phyloP scores from a whole-genome alignment of 2,797 vertebrate genomes.

The Sebastes variabilis region DNA sequence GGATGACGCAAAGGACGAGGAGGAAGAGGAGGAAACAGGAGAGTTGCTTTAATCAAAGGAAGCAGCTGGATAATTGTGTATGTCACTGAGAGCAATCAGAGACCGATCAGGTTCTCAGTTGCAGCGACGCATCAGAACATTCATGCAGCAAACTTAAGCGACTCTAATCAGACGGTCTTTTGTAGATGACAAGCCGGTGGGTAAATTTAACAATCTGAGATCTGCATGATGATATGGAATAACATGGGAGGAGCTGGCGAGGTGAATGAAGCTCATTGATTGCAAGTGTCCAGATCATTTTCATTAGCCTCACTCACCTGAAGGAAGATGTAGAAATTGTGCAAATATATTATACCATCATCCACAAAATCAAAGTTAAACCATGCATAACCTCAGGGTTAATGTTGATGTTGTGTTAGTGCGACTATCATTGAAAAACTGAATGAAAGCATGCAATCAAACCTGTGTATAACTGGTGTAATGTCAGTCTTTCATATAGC shows the following conservation, averaged over 20 bases:
- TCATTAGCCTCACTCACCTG: constrained; percentile 31
- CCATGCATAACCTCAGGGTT: background rate
- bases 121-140: constrained; percentile 43
- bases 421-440: background rate
- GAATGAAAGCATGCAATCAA: background rate
- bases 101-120: constrained; percentile 37
- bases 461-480: background rate
- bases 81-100: constrained; percentile 69
- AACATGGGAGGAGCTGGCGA: constrained; percentile 18
- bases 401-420: background rate
- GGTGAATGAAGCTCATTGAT: constrained; percentile 25
- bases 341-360: background rate
- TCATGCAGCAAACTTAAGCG: constrained; percentile 46
- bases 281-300: constrained; percentile 40
- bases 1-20: constrained; percentile 4
- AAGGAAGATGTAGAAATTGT: constrained; percentile 11
- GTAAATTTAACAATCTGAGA: constrained; percentile 33
- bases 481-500: background rate
- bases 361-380: background rate
- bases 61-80: constrained; percentile 71
- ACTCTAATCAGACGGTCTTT: constrained; percentile 64
- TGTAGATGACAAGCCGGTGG: constrained; percentile 62
- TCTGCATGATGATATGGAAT: constrained; percentile 42
- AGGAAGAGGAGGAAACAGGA: constrained; percentile 43
- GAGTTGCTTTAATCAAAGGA: constrained; percentile 73